phyloP scores from a whole-genome alignment of 1,140 invertebrate species.

The Ceratoteleas bidentatus region DNA sequence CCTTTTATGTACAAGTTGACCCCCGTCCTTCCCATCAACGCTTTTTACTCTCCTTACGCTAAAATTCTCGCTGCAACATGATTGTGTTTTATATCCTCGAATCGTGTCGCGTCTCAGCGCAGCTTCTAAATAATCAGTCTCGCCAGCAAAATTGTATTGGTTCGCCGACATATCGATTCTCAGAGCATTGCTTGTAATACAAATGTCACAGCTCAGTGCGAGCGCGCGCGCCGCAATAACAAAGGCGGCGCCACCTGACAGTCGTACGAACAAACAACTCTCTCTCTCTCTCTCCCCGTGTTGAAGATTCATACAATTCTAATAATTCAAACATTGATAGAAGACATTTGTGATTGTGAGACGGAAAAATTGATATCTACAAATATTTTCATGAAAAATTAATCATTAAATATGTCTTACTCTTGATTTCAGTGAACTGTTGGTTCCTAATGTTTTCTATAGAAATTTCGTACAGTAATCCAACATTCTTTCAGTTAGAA shows the following conservation, averaged over 20 bases:
- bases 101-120: slow-evolving; percentile 33
- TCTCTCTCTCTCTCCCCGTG: no score
- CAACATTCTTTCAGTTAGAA: no score
- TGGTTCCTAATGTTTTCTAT: no score
- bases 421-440: no score
- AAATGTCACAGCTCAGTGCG: slow-evolving; percentile 44
- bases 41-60: slow-evolving; percentile 43
- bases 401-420: no score
- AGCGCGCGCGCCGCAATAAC: slow-evolving; percentile 34
- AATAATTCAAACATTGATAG: no score
- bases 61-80: slow-evolving; percentile 61
- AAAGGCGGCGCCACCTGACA: slow-evolving; percentile 23
- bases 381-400: no score
- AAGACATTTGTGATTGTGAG: no score
- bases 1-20: slow-evolving; percentile 57
- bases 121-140: slow-evolving; percentile 66
- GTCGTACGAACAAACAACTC: slow-evolving; percentile 22
- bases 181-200: slow-evolving; percentile 66
- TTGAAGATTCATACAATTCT: no score
- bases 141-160: slow-evolving; percentile 61
- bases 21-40: slow-evolving; percentile 16
- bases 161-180: slow-evolving; percentile 57
- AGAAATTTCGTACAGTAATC: no score
- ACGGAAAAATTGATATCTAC: no score
- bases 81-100: slow-evolving; percentile 55